phyloP scores from a whole-genome alignment of 2,888 invertebrate species.

The Noctua pronuba region DNA sequence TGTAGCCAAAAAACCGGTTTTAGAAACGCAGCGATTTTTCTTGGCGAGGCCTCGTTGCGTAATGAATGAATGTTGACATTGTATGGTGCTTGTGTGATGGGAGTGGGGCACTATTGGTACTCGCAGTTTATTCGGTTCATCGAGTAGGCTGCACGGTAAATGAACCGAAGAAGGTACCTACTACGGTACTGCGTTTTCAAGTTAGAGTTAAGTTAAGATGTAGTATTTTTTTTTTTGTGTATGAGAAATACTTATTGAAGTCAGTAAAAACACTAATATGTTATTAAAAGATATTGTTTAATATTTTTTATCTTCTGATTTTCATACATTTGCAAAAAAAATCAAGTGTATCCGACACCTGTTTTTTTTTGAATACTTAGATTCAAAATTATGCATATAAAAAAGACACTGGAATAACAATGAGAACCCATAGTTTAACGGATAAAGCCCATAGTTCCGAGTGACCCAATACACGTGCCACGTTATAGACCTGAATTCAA shows the following conservation, averaged over 20 bases:
- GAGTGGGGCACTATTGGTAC: conserved; percentile 68
- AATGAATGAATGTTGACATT: conserved; percentile 88
- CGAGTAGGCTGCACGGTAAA: conserved; percentile 29
- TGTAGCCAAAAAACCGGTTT: conserved; percentile 66
- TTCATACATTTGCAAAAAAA: neutral
- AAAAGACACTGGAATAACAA: neutral
- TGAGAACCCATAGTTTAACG: conserved; percentile 31
- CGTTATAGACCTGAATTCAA: conserved; percentile 49
- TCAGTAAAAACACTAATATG: too few relatives aligned
- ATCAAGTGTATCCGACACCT: neutral
- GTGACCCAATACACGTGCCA: conserved; percentile 62
- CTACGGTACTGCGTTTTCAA: conserved; percentile 1
- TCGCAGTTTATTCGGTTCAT: conserved; percentile 61
- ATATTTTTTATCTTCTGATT: neutral
- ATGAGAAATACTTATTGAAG: neutral
- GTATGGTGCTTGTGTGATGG: conserved; percentile 72
- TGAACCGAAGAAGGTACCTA: neutral
- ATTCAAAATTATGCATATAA: neutral
- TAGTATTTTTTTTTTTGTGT: neutral
- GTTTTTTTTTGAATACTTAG: neutral
- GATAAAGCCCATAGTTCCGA: conserved; percentile 15
- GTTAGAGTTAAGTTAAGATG: conserved; percentile 22
- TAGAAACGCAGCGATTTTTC: conserved; percentile 83
- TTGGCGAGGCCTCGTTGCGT: conserved; percentile 86
- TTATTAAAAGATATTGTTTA: neutral